Base-by-base conservation (phyloP, 2,888 invertebrate species). In the Chorisops tibialis region DNA sequence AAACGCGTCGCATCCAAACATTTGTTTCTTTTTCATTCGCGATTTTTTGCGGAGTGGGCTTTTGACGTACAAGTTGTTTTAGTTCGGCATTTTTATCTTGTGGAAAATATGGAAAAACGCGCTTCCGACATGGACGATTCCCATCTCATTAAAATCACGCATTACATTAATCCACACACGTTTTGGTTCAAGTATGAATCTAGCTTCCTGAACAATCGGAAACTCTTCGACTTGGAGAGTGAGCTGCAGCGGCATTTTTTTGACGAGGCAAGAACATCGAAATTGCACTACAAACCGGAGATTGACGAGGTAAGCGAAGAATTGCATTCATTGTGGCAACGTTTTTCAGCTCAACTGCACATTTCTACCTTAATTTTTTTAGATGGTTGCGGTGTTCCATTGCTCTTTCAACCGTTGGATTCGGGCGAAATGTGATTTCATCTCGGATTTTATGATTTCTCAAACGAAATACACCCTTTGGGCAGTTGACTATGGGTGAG, bases 401-500 rank as follows among this genome's bases (percentile, higher is more conserved):
- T 58, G 60, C 21, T 43, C 60, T 1, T 60, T 59, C 39, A 58
- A 45, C 41, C 35, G 62, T 30, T 65, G 63, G 62, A 60, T 62
- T 2, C 49, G 65, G 4, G 65, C 63, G 4, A 50, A 58, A 38
- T 56, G 62, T 11, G 63, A 64, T 39, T n/a, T 52, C 22, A 61
- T 64, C 16, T 14, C 30, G 9, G 56, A 52, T 14, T 38, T 21
- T 12, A 22, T 12, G 9, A 11, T 21, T 4, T 11, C 30, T 1
- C 16, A 35, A 7, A 24, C 22, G 2, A 63, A 47, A 18, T 65
- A 63, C 16, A 48, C 48, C 35, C 11, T 62, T 1, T 65, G 65
- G 65, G 65, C 65, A 4, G 43, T 63, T 12, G 65, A 65, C 19
- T 52, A 65, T 35, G 65, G 65, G 65, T 63, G 47, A 60, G 24